Conservation (phyloP, 1,140 invertebrate species). For the Meloidogyne exigua region DNA sequence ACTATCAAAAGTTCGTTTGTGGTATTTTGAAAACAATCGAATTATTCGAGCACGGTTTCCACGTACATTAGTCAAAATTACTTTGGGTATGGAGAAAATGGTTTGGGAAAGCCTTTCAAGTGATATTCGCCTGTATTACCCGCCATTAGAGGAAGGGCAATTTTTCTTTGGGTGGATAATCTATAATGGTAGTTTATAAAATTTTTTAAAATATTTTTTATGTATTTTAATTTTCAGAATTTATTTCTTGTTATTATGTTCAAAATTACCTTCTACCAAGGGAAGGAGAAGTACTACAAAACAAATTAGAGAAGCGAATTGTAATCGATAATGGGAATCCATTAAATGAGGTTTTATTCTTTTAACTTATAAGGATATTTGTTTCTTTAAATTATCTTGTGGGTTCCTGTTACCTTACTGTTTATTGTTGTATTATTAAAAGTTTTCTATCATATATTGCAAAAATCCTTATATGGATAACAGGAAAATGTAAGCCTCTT, state of each 20-base stretch:
- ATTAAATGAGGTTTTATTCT: neutral
- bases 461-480: neutral
- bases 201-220: neutral
- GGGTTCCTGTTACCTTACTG: no score
- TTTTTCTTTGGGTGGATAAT: neutral
- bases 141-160: neutral
- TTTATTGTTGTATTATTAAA: no score
- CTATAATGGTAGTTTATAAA: neutral
- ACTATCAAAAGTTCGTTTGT: neutral
- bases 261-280: neutral
- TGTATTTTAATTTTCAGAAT: neutral
- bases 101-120: neutral
- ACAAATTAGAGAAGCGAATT: neutral
- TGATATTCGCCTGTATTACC: neutral
- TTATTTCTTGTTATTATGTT: neutral
- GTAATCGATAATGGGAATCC: neutral
- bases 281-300: neutral
- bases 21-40: neutral
- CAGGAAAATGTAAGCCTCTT: no score
- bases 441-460: no score
- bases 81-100: constrained; percentile 1
- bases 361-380: no score
- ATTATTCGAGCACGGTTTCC: neutral
- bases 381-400: no score
- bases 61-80: neutral